Conservation (phyloP, 2,888 invertebrate genomes). For the Steromphala cineraria region DNA sequence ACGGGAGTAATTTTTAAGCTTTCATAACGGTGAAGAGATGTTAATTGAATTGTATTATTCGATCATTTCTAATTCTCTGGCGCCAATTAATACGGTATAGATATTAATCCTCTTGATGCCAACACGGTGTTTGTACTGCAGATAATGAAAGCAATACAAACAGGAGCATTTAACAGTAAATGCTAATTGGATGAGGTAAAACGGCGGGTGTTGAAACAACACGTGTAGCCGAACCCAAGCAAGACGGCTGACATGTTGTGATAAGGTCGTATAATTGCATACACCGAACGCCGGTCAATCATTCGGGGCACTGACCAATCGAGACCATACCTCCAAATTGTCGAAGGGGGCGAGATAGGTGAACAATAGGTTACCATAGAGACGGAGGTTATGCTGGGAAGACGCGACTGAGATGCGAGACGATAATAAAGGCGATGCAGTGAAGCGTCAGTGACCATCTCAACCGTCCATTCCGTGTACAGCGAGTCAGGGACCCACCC, state of each 20-base stretch:
- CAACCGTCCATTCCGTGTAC: neutral
- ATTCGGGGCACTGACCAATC: neutral
- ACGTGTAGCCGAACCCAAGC: neutral
- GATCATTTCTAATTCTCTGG: too few species aligned
- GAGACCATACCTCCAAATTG: neutral
- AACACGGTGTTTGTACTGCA: neutral
- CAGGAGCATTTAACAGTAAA: neutral
- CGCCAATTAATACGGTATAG: too few species aligned
- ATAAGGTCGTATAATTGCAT: neutral
- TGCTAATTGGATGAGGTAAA: neutral
- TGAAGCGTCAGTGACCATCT: neutral
- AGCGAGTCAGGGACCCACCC: neutral
- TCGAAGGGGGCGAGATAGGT: neutral
- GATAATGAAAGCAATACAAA: neutral
- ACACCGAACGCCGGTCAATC: neutral
- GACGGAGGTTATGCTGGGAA: neutral
- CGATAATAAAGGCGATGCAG: neutral
- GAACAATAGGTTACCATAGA: slow-evolving; percentile 10
- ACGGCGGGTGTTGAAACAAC: neutral
- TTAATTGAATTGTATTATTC: too few species aligned
- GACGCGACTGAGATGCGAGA: neutral
- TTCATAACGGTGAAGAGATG: too few species aligned
- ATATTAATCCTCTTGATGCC: neutral
- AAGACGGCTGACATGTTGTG: neutral
- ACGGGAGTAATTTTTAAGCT: too few species aligned